Conservation (phyloP, 2,797 vertebrate genomes). For the Spinus olivaceus region DNA sequence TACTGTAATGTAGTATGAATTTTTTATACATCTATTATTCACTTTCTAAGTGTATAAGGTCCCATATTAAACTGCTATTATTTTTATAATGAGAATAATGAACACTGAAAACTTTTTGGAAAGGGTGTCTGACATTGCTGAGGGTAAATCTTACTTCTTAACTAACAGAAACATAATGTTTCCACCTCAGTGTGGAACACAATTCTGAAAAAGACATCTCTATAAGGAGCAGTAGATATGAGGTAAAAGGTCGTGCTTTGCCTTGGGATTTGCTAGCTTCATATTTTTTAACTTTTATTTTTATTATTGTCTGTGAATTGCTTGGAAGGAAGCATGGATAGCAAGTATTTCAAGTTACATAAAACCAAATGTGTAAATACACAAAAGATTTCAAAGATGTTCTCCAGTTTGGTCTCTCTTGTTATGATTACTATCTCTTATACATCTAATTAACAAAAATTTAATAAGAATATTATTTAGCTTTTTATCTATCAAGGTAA, state of each 20-base stretch:
- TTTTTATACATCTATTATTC: background rate
- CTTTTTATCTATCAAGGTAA: background rate
- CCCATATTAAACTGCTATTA: background rate
- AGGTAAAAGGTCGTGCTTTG: background rate
- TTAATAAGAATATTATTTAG: background rate
- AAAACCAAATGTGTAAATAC: background rate
- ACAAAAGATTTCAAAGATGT: background rate
- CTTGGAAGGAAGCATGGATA: background rate
- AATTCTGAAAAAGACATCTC: background rate
- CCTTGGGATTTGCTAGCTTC: background rate
- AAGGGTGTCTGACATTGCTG: accelerated
- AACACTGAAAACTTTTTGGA: background rate
- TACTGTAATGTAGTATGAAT: no score
- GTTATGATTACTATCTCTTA: background rate
- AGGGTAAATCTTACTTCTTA: background rate
- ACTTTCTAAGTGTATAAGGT: background rate
- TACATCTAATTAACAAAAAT: background rate
- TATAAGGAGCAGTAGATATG: background rate
- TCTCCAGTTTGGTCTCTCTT: background rate
- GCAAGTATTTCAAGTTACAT: background rate
- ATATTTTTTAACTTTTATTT: background rate
- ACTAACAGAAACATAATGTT: background rate
- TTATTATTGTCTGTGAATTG: background rate
- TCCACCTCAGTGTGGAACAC: background rate
- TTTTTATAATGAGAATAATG: background rate